Evolutionary conservation across 2,888 invertebrate genomes (phyloP), one percentile per base, ranked within the genome.

Genomic region (Tenthredo livida): DNA sequence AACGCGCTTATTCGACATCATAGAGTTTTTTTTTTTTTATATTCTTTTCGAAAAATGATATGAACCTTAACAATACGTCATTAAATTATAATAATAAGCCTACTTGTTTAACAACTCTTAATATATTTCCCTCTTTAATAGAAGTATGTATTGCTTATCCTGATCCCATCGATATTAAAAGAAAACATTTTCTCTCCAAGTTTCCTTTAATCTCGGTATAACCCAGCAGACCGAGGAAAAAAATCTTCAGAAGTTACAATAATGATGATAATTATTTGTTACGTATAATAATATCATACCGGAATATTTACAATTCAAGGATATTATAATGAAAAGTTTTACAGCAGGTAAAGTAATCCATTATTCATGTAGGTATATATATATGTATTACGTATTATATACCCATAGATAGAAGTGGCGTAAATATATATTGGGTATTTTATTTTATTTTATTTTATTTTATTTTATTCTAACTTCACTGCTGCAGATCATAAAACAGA

Each of bases 231-330:
- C n/a, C 29, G 29, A 54, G 43, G 43, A 25, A 61, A 1, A 10
- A 10, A 10, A 61, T 43, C n/a, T 0, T 0, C 61, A 25, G 61
- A 61, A 61, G 1, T 61, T 7, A 25, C 25, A 25, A 25, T 61
- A 61, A 25, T 25, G 12, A 61, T 25, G 7, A 61, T 25, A 10
- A 61, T 25, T 61, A 21, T 10, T 25, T 25, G 25, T 17, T 12
- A 10, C 21, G 9, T 54, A 54, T 54, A 54, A 7, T n/a, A n/a
- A 25, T 61, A 61, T 21, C 3, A 1, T 25, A 61, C 21, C 25
- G n/a, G 25, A 61, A 61, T 61, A 61, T 61, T 61, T 61, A 25
- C 9, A 61, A 61, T 61, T 61, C 61, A 61, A 61, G 25, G 61
- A 61, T 61, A 61, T 61, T 47, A 25, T 25, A 12, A 61, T 61